Evolutionary conservation across 2,888 invertebrate genomes (phyloP), one percentile per base, ranked within the genome.

Genomic region (Seira sanloemensis): DNA sequence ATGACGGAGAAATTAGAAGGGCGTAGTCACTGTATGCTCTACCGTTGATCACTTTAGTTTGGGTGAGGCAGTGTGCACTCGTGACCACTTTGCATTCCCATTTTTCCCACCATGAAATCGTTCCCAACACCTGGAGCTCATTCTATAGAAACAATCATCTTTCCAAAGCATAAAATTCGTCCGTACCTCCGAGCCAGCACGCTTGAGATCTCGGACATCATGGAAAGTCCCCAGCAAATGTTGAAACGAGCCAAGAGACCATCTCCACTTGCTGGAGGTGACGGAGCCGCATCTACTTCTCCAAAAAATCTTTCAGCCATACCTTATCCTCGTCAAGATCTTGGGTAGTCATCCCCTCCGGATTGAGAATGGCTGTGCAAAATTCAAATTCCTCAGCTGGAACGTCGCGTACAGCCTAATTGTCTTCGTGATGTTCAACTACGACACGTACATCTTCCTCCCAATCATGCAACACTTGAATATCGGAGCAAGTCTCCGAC

Each of bases 381-480:
- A 54, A 7, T 81, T 69, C 46, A 19, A 19, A 2, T 72, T 67
- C 21, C 18, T 71, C 16, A 82, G 76, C 21, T 82, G 82, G 82
- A 71, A 62, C 9, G 46, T 65, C 4, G 37, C 18, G 2, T 82
- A 82, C 77, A 77, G 75, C 23, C 18, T 69, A 7, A 0, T 77
- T 27, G 25, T 69, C 1, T 67, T 66, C 27, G 46, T 50, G 21
- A 26, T 77, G 2, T 77, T 77, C 23, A 7, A 62, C 19, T 50
- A 21, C 18, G 83, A 83, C 68, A 83, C 77, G 23, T 16, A 25
- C n/a, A 54, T 67, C 67, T 77, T 67, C 46, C 16, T 83, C 26
- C 83, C 82, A 2, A 75, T 78, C 19, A 71, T 78, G 71, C 18
- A 25, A n/a, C 12, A 71, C 37, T 71, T 78, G 71, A 78, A 71